These are phyloP conservation scores for Stegastes partitus DNA, from an alignment of 2,113 vertebrate genomes.

Conservation along the genomic window DNA sequence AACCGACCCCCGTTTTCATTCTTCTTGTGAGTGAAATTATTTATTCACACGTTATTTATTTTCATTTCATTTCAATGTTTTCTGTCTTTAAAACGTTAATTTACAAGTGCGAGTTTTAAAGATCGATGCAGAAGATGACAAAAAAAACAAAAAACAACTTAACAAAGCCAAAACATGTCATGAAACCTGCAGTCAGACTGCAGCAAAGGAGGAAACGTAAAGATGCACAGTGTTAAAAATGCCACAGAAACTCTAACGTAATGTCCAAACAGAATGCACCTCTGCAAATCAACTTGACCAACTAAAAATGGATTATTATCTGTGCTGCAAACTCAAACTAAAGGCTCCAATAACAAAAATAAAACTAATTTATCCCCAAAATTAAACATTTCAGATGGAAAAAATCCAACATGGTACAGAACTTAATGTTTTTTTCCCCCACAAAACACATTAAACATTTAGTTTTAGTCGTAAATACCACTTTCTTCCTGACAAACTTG, in stretches of 20 bases:
- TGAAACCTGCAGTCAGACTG: not conserved
- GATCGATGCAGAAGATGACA: not conserved
- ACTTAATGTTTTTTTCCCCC: not conserved
- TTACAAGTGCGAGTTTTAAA: constrained; percentile 55
- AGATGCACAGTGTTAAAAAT: not conserved
- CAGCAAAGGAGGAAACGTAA: not conserved
- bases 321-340: no score
- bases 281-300: no score
- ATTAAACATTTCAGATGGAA: not conserved
- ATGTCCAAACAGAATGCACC: no score
- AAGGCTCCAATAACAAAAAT: not conserved
- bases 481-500: no score
- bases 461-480: no score
- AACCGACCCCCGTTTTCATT: constrained; percentile 63
- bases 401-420: not conserved
- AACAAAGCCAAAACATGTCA: not conserved
- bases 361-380: not conserved
- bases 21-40: not conserved
- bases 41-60: constrained; percentile 42
- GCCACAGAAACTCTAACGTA: not conserved
- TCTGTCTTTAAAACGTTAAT: constrained; percentile 58
- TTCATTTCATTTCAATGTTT: constrained; percentile 25
- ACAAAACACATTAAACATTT: not conserved
- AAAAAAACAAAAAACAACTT: not conserved
- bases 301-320: no score